Percentiles rank a stretch among this genome's conserved stretches.
Evolutionary conservation across 2,888 invertebrate species (phyloP).

Genomic region (Hyposoter dolosus): DNA sequence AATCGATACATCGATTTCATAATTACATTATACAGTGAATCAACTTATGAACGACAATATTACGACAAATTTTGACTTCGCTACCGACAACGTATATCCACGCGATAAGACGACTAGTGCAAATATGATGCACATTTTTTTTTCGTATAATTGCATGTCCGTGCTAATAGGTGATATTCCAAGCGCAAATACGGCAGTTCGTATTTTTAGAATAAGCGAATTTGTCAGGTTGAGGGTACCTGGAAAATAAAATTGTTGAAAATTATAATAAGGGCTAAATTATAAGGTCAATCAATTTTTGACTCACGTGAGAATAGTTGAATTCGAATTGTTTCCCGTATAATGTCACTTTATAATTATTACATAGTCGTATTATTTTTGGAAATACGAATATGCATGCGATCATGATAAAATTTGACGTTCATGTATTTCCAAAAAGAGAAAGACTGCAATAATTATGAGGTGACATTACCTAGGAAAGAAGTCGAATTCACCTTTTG

Average conservation of each 20-base stretch:
- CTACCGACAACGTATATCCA: not conserved
- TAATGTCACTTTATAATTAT: too few relatives aligned
- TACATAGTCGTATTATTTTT: too few relatives aligned
- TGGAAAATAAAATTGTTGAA: not conserved
- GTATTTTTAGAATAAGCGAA: not conserved
- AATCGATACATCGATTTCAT: too few relatives aligned
- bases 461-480: too few relatives aligned
- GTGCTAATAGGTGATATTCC: conserved; percentile 29
- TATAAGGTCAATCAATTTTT: too few relatives aligned
- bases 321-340: too few relatives aligned
- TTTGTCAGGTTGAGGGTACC: conserved; percentile 20
- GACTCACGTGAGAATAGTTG: too few relatives aligned
- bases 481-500: too few relatives aligned
- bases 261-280: not conserved
- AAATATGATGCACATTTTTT: conserved; percentile 10
- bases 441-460: too few relatives aligned
- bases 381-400: too few relatives aligned
- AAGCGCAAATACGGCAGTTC: not conserved
- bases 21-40: not conserved
- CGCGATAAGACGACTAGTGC: conserved; percentile 11
- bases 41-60: not conserved
- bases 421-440: too few relatives aligned
- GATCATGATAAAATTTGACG: too few relatives aligned
- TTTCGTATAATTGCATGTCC: conserved; percentile 12
- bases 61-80: not conserved